These are phyloP conservation scores for Turritopsis rubra DNA, from an alignment of 30 jellyfish, hydroid and myxozoan genomes.

Conservation along the genomic window DNA sequence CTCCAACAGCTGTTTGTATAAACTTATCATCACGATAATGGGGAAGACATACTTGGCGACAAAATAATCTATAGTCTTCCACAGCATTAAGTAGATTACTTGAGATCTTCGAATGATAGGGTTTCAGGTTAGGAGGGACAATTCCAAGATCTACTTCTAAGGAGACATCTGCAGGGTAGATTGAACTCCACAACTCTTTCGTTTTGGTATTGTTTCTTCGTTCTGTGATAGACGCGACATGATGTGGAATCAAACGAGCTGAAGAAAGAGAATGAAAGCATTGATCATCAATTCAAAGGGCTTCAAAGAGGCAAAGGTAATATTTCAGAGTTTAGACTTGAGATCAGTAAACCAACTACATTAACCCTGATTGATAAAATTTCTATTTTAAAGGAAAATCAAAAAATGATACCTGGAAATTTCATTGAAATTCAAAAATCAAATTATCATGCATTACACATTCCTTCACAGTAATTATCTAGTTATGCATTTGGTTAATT, in stretches of 20 bases:
- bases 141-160: neutral
- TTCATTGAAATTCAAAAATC: too few species aligned
- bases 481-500: too few species aligned
- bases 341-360: too few species aligned
- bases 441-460: too few species aligned
- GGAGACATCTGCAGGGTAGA: constrained; percentile 10
- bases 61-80: constrained; percentile 18
- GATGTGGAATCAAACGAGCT: constrained; percentile 6
- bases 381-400: too few species aligned
- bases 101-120: constrained; percentile 13
- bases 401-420: too few species aligned
- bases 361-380: too few species aligned
- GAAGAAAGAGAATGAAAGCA: constrained; percentile 5
- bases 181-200: constrained; percentile 16
- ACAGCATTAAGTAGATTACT: constrained; percentile 20
- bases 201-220: neutral
- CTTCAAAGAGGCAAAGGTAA: too few species aligned
- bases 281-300: too few species aligned
- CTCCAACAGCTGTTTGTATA: neutral
- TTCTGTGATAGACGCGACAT: constrained; percentile 7
- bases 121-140: neutral
- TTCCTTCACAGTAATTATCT: too few species aligned
- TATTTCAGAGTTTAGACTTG: too few species aligned
- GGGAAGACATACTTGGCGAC: constrained; percentile 32
- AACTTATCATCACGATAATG: constrained; percentile 29